phyloP scores from a whole-genome alignment of 64 coral and sea anemone genomes.

The Trachythela sp. region DNA sequence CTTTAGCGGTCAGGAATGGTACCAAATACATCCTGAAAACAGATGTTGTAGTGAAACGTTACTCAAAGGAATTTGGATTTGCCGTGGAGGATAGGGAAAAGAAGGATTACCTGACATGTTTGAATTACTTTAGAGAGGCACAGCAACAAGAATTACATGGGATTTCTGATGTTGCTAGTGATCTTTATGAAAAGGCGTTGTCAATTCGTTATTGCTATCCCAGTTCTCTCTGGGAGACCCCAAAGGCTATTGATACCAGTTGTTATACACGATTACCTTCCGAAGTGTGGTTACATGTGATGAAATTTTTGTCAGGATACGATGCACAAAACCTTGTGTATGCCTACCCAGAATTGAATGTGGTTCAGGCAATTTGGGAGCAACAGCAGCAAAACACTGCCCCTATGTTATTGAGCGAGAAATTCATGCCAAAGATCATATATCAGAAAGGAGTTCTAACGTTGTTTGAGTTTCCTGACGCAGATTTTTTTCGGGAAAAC shows the following conservation, averaged over 20 bases:
- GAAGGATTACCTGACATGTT: background rate
- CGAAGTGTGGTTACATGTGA: background rate
- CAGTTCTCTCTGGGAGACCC: background rate
- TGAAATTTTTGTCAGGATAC: background rate
- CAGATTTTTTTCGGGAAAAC: background rate
- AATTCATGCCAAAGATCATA: background rate
- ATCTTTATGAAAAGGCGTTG: background rate
- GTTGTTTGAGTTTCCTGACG: background rate
- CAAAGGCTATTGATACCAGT: background rate
- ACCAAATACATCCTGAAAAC: constrained; percentile 22
- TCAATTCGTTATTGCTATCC: constrained; percentile 20
- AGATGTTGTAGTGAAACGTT: constrained; percentile 4
- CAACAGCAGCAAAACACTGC: background rate
- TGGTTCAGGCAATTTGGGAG: background rate
- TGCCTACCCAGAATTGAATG: background rate
- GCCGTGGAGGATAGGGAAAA: background rate
- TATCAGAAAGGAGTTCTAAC: background rate
- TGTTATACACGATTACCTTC: background rate
- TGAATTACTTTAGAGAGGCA: background rate
- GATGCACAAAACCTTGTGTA: background rate
- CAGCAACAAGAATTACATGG: background rate
- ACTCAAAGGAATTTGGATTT: background rate
- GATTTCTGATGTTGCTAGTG: background rate
- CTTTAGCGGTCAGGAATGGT: too few relatives aligned
- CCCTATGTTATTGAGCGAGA: background rate